A percentile compares a stretch with the other conserved stretches of the same genome.
Conservation (phyloP, 2,888 invertebrate species). For the Platycheirus rosarum region DNA sequence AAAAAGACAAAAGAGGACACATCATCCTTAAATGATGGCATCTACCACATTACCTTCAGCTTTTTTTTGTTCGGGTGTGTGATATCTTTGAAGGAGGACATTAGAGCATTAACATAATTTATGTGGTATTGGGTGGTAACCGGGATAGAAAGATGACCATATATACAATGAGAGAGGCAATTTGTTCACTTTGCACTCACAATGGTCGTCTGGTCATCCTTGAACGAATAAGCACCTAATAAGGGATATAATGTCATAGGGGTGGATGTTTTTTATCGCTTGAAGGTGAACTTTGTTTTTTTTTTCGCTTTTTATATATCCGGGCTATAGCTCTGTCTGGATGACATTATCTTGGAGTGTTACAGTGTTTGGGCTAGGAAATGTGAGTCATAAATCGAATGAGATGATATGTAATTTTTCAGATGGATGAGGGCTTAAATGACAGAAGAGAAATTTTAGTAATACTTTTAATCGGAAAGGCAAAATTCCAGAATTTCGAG, state of each 20-base stretch:
- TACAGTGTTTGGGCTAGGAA: too few species aligned
- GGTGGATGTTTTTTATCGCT: constrained; percentile 72
- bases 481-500: too few species aligned
- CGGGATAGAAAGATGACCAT: constrained; percentile 52
- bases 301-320: not conserved
- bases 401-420: too few species aligned
- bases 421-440: too few species aligned
- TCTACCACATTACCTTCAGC: constrained; percentile 60
- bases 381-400: too few species aligned
- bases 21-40: constrained; percentile 39
- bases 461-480: too few species aligned
- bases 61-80: constrained; percentile 27
- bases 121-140: constrained; percentile 69
- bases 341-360: constrained; percentile 36
- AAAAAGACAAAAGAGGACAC: constrained; percentile 70
- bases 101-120: constrained; percentile 73
- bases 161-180: constrained; percentile 51
- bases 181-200: constrained; percentile 54
- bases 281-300: constrained; percentile 2
- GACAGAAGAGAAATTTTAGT: too few species aligned
- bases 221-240: constrained; percentile 74
- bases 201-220: constrained; percentile 71
- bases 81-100: constrained; percentile 59
- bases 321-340: constrained; percentile 12
- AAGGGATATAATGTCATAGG: constrained; percentile 62